These are phyloP conservation scores for Galaxias olidus DNA, from an alignment of 2,797 vertebrate species.

Conservation along the genomic window DNA sequence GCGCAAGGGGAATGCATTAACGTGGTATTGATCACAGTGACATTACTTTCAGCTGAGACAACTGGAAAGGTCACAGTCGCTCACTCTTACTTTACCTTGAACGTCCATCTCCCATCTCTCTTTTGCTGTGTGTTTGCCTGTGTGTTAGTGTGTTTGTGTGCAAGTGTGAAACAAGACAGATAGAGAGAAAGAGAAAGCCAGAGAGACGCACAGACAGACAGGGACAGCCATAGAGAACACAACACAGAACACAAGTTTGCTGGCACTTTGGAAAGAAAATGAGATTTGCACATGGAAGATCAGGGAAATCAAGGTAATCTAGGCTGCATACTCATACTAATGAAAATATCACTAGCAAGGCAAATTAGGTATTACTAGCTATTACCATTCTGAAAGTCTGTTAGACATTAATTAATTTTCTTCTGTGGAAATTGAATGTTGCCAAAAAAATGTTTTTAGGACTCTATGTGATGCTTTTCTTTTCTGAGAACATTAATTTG, in stretches of 20 bases:
- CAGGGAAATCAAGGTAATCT: too few species aligned
- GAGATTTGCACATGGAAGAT: too few species aligned
- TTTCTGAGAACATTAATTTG: neutral
- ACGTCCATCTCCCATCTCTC: neutral
- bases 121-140: neutral
- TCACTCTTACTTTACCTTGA: constrained; percentile 9
- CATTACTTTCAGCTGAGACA: constrained; percentile 52
- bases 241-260: neutral
- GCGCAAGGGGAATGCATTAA: constrained; percentile 51
- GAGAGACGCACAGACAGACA: neutral
- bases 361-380: too few species aligned
- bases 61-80: constrained; percentile 38
- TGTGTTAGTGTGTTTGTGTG: constrained; percentile 2
- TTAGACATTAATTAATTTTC: too few species aligned
- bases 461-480: too few species aligned
- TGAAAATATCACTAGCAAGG: too few species aligned
- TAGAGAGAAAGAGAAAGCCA: neutral
- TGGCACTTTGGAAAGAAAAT: too few species aligned
- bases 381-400: too few species aligned
- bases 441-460: neutral
- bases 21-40: constrained; percentile 56
- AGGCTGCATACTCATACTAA: too few species aligned
- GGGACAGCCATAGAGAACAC: neutral
- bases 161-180: too few species aligned
- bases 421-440: too few species aligned